Base-by-base conservation (phyloP, 37 sponge, comb jelly and placozoan genomes). In the Axinella damicornis region DNA sequence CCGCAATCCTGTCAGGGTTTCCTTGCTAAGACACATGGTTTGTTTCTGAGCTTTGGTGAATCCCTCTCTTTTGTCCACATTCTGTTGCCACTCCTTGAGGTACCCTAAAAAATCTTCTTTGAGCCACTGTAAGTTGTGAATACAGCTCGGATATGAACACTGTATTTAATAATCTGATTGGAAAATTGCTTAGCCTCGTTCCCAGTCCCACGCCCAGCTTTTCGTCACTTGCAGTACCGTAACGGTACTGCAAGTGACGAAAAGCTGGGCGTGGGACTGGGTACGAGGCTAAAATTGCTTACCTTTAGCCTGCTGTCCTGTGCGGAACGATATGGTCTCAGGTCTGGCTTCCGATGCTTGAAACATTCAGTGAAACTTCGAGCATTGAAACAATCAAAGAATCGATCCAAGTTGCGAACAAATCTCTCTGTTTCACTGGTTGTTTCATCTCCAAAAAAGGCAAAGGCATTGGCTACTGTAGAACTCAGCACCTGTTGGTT, bases 11-110 rank as follows among this genome's bases (percentile, higher is more conserved):
- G 63, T 34, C 46, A 40, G 25, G 31, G 85, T 84, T 35, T 74
- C 85, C 65, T 13, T 13, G 74, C 85, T 84, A 57, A 84, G 67
- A 24, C 63, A 35, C 74, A 74, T 65, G n/a, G n/a, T 74, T 15
- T 21, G 0, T 25, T 74, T 75, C 16, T 64, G 71, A 28, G 40
- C 63, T 55, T 60, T 46, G 21, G 76, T 52, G 24, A 84, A 65
- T 15, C 74, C 76, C 22, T n/a, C n/a, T n/a, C n/a, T n/a, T n/a
- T n/a, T n/a, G n/a, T n/a, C n/a, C n/a, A n/a, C n/a, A n/a, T n/a
- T 60, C 16, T 27, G n/a, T n/a, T n/a, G n/a, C n/a, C n/a, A n/a
- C n/a, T n/a, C n/a, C n/a, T n/a, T n/a, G n/a, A n/a, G n/a, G n/a
- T n/a, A n/a, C n/a, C n/a, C n/a, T n/a, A n/a, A n/a, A n/a, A n/a